phyloP scores from a whole-genome alignment of 2,113 vertebrate genomes.

The Etia nguti region DNA sequence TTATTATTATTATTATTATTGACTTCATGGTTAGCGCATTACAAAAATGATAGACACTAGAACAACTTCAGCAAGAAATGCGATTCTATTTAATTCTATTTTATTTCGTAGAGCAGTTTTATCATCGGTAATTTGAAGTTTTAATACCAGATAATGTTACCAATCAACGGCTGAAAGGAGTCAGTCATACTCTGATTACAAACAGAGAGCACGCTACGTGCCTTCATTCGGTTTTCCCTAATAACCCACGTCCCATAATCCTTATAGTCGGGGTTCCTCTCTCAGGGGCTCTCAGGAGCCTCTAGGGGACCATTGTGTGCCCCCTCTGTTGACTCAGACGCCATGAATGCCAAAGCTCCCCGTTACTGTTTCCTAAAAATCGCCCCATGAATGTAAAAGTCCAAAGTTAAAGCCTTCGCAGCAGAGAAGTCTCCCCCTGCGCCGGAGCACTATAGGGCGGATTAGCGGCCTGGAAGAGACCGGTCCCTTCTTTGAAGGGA shows the following conservation, averaged over 20 bases:
- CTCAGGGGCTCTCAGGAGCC: conserved; percentile 56
- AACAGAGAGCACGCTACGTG: background rate
- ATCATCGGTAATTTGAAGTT: background rate
- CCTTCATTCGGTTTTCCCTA: background rate
- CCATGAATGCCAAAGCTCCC: conserved; percentile 70
- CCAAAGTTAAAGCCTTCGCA: conserved; percentile 67
- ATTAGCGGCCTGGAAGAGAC: conserved; percentile 63
- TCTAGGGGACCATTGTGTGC: conserved; percentile 58
- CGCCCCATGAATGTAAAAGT: conserved; percentile 73
- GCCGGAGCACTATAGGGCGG: conserved; percentile 47
- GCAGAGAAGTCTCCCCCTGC: conserved; percentile 55
- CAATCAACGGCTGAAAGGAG: background rate
- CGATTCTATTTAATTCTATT: background rate
- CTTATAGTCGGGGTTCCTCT: conserved; percentile 36
- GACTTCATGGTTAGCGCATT: background rate
- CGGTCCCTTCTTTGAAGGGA: conserved; percentile 65
- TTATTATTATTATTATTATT: background rate
- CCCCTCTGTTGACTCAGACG: conserved; percentile 68
- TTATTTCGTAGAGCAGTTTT: background rate
- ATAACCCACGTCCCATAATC: conserved; percentile 36
- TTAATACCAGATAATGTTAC: background rate
- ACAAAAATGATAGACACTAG: background rate
- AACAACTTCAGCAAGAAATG: background rate
- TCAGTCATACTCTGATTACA: background rate
- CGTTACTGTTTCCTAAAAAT: conserved; percentile 71